Evolutionary conservation across 2,797 vertebrate genomes (phyloP).

Genomic region (Mus minutoides): DNA sequence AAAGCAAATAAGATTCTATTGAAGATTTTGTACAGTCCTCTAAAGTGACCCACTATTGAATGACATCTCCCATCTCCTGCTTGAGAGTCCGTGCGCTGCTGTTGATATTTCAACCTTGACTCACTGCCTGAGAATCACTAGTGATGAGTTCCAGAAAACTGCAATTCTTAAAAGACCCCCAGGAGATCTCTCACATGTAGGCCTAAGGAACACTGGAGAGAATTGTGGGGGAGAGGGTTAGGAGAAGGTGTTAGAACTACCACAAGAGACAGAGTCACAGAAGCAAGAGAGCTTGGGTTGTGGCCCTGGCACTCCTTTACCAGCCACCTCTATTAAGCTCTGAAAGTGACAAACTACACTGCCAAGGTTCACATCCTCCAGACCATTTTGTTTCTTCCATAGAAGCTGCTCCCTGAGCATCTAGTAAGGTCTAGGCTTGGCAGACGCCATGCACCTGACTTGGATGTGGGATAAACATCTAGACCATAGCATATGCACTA

Average conservation of each 20-base stretch:
- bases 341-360: background rate
- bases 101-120: constrained; percentile 7
- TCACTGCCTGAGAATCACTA: background rate
- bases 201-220: background rate
- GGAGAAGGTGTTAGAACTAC: background rate
- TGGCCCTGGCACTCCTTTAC: background rate
- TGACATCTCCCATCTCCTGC: background rate
- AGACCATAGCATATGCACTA: background rate
- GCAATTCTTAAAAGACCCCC: background rate
- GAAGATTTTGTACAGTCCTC: background rate
- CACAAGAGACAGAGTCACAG: background rate
- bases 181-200: background rate
- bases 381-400: background rate
- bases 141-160: background rate
- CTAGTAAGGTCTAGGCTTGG: too few relatives aligned
- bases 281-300: background rate
- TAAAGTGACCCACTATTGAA: background rate
- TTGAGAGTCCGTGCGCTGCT: background rate
- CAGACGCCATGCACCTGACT: background rate
- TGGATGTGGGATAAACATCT: background rate
- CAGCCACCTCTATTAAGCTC: background rate
- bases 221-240: background rate
- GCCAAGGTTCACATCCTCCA: background rate
- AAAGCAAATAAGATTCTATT: constrained; percentile 37
- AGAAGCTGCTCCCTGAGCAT: background rate